Conservation (phyloP, 2,797 vertebrate genomes). For the Syngnathus rostellatus region DNA sequence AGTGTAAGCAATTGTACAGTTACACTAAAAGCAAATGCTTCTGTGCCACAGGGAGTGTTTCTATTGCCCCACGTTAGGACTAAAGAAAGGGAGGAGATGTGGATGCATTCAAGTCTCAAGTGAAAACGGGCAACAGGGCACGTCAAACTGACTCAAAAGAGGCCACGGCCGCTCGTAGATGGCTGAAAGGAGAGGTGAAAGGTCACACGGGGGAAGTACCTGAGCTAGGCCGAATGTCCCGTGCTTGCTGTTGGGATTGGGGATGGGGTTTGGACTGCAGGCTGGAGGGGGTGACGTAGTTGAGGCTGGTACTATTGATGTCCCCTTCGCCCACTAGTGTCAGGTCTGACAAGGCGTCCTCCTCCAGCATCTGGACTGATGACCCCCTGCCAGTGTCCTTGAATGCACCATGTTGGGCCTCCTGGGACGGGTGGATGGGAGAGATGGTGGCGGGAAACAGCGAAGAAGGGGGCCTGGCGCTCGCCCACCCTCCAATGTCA, state of each 20-base stretch:
- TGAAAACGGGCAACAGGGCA: constrained; percentile 4
- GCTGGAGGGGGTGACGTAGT: constrained; percentile 74
- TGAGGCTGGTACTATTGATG: constrained; percentile 86
- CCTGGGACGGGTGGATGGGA: constrained; percentile 64
- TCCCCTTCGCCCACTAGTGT: constrained; percentile 84
- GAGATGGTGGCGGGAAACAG: constrained; percentile 66
- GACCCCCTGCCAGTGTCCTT: constrained; percentile 60
- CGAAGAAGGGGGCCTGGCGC: constrained; percentile 44
- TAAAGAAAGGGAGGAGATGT: constrained; percentile 31
- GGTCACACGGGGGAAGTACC: constrained; percentile 84
- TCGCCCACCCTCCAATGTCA: constrained; percentile 65
- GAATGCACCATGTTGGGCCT: constrained; percentile 30
- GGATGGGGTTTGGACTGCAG: constrained; percentile 48
- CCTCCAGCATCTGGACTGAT: constrained; percentile 69
- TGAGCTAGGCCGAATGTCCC: constrained; percentile 75
- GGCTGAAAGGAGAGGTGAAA: constrained; percentile 30
- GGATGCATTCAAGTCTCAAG: constrained; percentile 49
- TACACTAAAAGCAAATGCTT: not conserved
- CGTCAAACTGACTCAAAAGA: constrained; percentile 25
- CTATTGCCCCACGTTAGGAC: not conserved
- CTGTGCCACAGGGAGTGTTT: constrained; percentile 4
- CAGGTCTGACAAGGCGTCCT: constrained; percentile 61
- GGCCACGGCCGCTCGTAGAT: constrained; percentile 18
- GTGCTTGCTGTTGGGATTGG: constrained; percentile 45
- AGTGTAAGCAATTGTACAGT: not conserved